phyloP scores from a whole-genome alignment of 2,113 vertebrate species.

The Hyaena hyaena region DNA sequence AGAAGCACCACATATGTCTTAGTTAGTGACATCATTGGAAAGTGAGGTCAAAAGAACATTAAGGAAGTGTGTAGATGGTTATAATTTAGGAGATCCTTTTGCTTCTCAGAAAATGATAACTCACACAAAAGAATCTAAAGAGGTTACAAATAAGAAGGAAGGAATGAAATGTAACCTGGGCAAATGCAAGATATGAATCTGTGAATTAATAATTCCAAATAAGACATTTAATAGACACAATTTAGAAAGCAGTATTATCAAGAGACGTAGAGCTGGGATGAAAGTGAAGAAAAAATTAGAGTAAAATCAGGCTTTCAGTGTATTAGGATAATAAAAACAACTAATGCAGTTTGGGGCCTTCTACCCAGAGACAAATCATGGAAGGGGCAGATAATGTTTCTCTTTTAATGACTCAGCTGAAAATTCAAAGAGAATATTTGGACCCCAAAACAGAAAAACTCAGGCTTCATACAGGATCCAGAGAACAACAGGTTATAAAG shows the following conservation, averaged over 20 bases:
- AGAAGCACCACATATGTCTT: neutral
- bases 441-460: constrained; percentile 17
- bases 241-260: constrained; percentile 52
- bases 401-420: constrained; percentile 35
- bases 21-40: constrained; percentile 3
- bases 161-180: constrained; percentile 15
- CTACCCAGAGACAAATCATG: constrained; percentile 4
- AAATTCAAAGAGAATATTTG: constrained; percentile 32
- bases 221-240: constrained; percentile 58
- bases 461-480: neutral
- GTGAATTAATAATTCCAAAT: constrained; percentile 60
- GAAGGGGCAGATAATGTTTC: constrained; percentile 3
- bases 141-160: constrained; percentile 46
- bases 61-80: neutral
- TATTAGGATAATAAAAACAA: constrained; percentile 55
- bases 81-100: constrained; percentile 25
- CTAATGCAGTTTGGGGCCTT: neutral
- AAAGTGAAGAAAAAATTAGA: constrained; percentile 56
- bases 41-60: constrained; percentile 35
- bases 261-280: constrained; percentile 30
- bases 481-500: neutral
- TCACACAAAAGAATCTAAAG: constrained; percentile 12
- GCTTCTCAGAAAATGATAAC: constrained; percentile 30
- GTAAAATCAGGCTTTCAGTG: constrained; percentile 23
- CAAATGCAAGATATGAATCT: constrained; percentile 49